Percentiles rank a stretch among this genome's conserved stretches.
Evolutionary conservation across 1,140 invertebrate species (phyloP).

Genomic region (Plutomurus gul): DNA sequence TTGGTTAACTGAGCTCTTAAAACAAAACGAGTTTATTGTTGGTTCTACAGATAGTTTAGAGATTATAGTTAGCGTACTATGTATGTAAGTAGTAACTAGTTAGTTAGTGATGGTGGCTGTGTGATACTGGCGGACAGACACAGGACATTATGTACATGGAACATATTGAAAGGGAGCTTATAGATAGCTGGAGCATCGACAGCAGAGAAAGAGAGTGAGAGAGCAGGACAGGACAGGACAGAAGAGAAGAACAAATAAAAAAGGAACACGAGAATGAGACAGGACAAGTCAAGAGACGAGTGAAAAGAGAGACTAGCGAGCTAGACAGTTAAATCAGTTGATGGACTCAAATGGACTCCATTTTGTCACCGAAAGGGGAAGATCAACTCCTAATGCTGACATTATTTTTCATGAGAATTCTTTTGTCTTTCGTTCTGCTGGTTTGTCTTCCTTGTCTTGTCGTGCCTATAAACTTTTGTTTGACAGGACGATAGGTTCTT

Average conservation of each 20-base stretch:
- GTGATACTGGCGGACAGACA: not conserved
- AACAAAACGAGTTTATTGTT: constrained; percentile 11
- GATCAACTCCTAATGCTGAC: constrained; percentile 3
- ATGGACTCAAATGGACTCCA: constrained; percentile 26
- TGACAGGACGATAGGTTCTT: constrained; percentile 33
- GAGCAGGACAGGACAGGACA: not conserved
- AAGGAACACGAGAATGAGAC: not conserved
- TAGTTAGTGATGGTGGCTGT: not conserved
- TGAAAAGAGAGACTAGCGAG: constrained; percentile 1
- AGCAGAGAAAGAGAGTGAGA: not conserved
- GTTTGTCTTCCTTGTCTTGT: constrained; percentile 15
- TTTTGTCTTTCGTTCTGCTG: constrained; percentile 6
- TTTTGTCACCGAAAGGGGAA: constrained; percentile 30
- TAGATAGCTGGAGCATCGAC: no score
- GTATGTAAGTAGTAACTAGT: not conserved
- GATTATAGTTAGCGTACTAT: not conserved
- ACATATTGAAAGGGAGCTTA: no score
- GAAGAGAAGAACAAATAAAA: constrained; percentile 18
- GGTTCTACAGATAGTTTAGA: not conserved
- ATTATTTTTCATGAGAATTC: constrained; percentile 34
- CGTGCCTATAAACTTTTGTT: constrained; percentile 37
- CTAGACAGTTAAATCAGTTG: constrained; percentile 27
- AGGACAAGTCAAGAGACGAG: not conserved
- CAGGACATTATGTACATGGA: no score
- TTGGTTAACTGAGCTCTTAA: not conserved